These are phyloP conservation scores for Crocidura indochinensis DNA, from an alignment of 2,797 vertebrate species.

Conservation along the genomic window DNA sequence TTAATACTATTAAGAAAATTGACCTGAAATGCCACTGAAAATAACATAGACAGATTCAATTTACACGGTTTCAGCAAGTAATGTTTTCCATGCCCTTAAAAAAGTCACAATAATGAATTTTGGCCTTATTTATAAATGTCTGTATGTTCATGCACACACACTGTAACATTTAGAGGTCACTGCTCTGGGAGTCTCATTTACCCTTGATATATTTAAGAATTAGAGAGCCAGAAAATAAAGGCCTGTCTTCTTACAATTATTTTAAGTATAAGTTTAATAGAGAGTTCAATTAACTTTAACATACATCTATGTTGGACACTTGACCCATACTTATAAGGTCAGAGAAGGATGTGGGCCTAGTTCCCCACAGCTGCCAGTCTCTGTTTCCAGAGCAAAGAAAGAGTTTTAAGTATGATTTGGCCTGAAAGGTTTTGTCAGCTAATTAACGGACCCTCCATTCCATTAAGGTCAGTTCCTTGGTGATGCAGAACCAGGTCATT, in stretches of 20 bases:
- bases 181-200: constrained; percentile 33
- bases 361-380: constrained; percentile 52
- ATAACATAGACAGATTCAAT: constrained; percentile 29
- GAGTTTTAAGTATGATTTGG: constrained; percentile 25
- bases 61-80: constrained; percentile 52
- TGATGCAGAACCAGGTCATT: constrained; percentile 35
- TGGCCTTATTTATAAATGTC: background rate
- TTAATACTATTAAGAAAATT: constrained; percentile 51
- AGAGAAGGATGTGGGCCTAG: background rate
- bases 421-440: constrained; percentile 29
- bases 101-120: constrained; percentile 22
- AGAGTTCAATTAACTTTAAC: constrained; percentile 29
- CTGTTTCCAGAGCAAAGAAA: constrained; percentile 62
- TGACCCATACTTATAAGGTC: constrained; percentile 41
- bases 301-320: constrained; percentile 36
- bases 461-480: constrained; percentile 31
- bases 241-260: constrained; percentile 38
- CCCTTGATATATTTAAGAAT: constrained; percentile 23
- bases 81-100: constrained; percentile 40
- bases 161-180: background rate
- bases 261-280: constrained; percentile 60
- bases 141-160: background rate
- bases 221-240: constrained; percentile 58
- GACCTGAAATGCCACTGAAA: constrained; percentile 43
- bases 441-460: constrained; percentile 61